phyloP scores from a whole-genome alignment of 2,888 invertebrate genomes.

The Nemotelus pantherinus region DNA sequence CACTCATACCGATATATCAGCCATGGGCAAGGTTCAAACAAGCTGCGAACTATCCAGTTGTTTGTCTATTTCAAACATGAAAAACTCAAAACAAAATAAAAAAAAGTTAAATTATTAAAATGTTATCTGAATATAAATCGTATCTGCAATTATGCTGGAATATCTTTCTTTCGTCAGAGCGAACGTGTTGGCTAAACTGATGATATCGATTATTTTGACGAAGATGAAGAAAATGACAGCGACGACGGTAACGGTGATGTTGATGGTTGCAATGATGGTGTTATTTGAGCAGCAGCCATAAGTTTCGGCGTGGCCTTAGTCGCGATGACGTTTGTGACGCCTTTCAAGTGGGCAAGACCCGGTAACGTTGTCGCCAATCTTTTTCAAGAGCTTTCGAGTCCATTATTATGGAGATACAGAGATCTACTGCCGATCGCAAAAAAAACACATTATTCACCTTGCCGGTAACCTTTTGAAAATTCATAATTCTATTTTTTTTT shows the following conservation, averaged over 20 bases:
- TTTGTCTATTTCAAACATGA: conserved; percentile 1
- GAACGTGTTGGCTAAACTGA: neutral
- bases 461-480: neutral
- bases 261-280: neutral
- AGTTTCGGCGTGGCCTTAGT: neutral
- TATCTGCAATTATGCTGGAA: no score
- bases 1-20: neutral
- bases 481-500: no score
- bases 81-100: conserved; percentile 9
- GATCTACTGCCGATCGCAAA: neutral
- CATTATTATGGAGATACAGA: neutral
- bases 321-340: conserved; percentile 11
- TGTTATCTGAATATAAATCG: neutral
- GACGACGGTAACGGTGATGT: conserved; percentile 2
- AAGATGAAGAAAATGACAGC: neutral
- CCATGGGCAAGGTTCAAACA: neutral
- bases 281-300: neutral
- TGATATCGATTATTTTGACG: neutral
- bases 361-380: neutral
- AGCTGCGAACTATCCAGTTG: neutral
- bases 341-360: conserved; percentile 6
- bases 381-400: neutral
- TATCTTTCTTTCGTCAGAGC: no score
- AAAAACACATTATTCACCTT: neutral
- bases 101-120: conserved; percentile 20